Evolutionary conservation across 2,113 vertebrate genomes (phyloP).

Genomic region (Stigmatopora argus): DNA sequence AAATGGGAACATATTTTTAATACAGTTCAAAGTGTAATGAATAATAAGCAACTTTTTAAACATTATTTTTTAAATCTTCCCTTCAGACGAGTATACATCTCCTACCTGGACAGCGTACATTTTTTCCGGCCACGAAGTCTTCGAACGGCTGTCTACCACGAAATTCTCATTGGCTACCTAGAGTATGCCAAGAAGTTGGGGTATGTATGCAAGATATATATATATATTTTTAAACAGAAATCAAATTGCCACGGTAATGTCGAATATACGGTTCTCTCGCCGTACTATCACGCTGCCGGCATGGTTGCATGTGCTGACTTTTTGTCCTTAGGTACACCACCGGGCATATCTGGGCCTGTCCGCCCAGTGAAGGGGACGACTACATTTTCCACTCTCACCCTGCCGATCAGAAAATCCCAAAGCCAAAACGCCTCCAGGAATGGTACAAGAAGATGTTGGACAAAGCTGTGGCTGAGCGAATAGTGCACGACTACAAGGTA

Average conservation of each 20-base stretch:
- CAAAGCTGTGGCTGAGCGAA: conserved; percentile 92
- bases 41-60: no score
- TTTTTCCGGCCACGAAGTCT: conserved; percentile 91
- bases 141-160: conserved; percentile 94
- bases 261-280: neutral
- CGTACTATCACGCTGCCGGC: neutral
- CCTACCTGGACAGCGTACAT: conserved; percentile 97
- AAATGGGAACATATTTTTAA: no score
- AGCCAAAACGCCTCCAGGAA: conserved; percentile 94
- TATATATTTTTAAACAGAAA: neutral
- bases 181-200: conserved; percentile 94
- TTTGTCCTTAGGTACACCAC: conserved; percentile 79
- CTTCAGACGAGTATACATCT: conserved; percentile 93
- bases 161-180: conserved; percentile 95
- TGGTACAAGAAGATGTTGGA: conserved; percentile 99
- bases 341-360: conserved; percentile 98
- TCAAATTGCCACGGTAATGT: neutral
- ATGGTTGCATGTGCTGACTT: neutral
- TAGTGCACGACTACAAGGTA: conserved; percentile 97
- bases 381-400: conserved; percentile 99
- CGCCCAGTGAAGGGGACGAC: conserved; percentile 96
- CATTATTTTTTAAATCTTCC: neutral
- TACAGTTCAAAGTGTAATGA: no score
- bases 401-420: conserved; percentile 95
- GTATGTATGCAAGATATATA: conserved; percentile 76